Evolutionary conservation across 2,113 vertebrate genomes (phyloP), one percentile per base, ranked within the genome.

Genomic region (Ictalurus punctatus): DNA sequence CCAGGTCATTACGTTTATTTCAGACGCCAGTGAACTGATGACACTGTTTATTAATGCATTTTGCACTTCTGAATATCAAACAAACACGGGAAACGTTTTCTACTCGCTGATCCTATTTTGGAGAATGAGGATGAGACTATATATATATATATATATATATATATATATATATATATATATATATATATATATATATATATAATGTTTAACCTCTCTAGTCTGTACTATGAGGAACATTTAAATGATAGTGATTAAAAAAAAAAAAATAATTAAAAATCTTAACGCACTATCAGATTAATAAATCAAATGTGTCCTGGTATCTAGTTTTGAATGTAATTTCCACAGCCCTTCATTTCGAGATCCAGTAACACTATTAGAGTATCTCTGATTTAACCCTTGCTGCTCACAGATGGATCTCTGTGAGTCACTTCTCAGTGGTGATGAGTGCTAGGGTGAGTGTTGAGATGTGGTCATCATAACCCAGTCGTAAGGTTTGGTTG

Each of bases 1-100:
- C 92, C 95, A 95, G 91, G 92, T 96, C 90, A 91, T 95, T 96
- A 94, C 48, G 65, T 94, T 95, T 95, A 93, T 94, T 94, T 94
- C 93, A 92, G 92, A 94, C 17, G 74, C 44, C 80, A 83, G 92
- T 90, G 92, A 93, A 93, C 92, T 94, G 94, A 95, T 90, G 92
- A 89, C 91, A 93, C 89, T 69, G 90, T 87, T 95, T 95, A 94
- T 95, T 94, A 94, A 94, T 93, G 93, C 92, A 92, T 92, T 92
- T 87, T 89, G 59, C 87, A 83, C 88, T 85, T 90, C 59, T 89
- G 71, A 89, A 9, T 92, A 92, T 91, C 92, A 90, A 83, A 83
- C 73, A 59, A 89, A 88, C 90, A 91, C 84, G 79, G 61, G 40
- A 88, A 91, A 89, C 87, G 37, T 61, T 12, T 78, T 90, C 91